A percentile compares a stretch with the other conserved stretches of the same genome.
These are phyloP conservation scores for Danaus plexippus DNA, from an alignment of 1,140 invertebrate genomes.

Conservation along the genomic window DNA sequence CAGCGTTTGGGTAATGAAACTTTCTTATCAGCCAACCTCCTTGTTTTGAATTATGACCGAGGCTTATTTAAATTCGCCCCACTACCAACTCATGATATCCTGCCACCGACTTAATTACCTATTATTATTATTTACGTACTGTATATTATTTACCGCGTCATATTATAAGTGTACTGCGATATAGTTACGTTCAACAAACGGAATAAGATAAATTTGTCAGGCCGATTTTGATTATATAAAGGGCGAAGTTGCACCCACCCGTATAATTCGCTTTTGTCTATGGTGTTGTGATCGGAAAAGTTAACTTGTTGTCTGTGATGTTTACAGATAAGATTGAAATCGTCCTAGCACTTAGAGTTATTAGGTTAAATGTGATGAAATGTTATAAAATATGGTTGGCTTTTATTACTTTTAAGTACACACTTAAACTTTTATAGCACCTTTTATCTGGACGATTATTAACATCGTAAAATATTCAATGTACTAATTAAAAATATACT, in stretches of 20 bases:
- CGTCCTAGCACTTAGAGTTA: too few relatives aligned
- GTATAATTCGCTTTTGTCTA: constrained; percentile 66
- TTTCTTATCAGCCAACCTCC: constrained; percentile 60
- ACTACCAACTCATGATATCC: constrained; percentile 21
- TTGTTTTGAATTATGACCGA: constrained; percentile 57
- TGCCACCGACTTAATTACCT: constrained; percentile 15
- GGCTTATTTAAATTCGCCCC: constrained; percentile 49
- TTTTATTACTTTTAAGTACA: constrained; percentile 24
- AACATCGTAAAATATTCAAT: constrained; percentile 46
- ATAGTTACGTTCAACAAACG: too few relatives aligned
- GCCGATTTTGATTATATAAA: too few relatives aligned
- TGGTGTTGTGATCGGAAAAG: constrained; percentile 66
- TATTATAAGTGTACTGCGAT: too few relatives aligned
- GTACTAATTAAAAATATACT: constrained; percentile 52
- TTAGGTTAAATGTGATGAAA: too few relatives aligned
- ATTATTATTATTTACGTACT: constrained; percentile 16
- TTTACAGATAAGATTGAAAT: too few relatives aligned
- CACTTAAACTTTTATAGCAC: constrained; percentile 31
- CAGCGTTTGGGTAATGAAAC: constrained; percentile 65
- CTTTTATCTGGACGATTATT: constrained; percentile 44
- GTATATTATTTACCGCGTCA: too few relatives aligned
- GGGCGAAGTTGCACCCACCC: constrained; percentile 23
- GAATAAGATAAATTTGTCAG: too few relatives aligned
- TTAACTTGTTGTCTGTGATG: constrained; percentile 40
- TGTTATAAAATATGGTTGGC: not conserved